Conservation (phyloP, 2,888 invertebrate species). For the Himalopsyche tibetana region DNA sequence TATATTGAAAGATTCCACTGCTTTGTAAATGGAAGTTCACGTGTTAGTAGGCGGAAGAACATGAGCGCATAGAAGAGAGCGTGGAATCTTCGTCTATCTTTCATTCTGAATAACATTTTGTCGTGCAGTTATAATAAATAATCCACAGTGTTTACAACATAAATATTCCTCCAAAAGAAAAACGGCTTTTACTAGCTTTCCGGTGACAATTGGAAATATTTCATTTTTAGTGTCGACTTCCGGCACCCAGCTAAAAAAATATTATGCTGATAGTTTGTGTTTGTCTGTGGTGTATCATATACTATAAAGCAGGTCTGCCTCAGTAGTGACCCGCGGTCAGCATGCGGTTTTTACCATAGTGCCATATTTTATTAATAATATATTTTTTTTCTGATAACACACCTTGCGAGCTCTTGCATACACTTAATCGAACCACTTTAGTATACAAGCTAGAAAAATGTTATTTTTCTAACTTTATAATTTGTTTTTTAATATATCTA, state of each 20-base stretch:
- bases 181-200: not conserved
- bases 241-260: not conserved
- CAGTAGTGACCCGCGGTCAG: no score
- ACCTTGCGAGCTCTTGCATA: no score
- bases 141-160: not conserved
- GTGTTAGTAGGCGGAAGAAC: not conserved
- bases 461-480: no score
- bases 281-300: not conserved
- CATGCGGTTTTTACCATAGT: no score
- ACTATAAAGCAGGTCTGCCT: no score
- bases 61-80: slow-evolving; percentile 1
- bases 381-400: no score
- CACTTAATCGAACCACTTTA: no score
- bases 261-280: not conserved
- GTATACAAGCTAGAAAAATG: no score
- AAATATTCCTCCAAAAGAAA: not conserved
- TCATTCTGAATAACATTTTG: slow-evolving; percentile 26
- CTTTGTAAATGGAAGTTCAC: not conserved
- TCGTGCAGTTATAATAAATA: slow-evolving; percentile 25
- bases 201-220: slow-evolving; percentile 4
- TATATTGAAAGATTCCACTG: slow-evolving; percentile 19
- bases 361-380: no score
- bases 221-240: slow-evolving; percentile 11
- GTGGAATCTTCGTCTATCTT: not conserved
- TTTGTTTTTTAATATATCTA: no score